Percentiles rank a stretch among this genome's conserved stretches.
These are phyloP conservation scores for Pholis gunnellus DNA, from an alignment of 2,113 vertebrate species.

Conservation along the genomic window DNA sequence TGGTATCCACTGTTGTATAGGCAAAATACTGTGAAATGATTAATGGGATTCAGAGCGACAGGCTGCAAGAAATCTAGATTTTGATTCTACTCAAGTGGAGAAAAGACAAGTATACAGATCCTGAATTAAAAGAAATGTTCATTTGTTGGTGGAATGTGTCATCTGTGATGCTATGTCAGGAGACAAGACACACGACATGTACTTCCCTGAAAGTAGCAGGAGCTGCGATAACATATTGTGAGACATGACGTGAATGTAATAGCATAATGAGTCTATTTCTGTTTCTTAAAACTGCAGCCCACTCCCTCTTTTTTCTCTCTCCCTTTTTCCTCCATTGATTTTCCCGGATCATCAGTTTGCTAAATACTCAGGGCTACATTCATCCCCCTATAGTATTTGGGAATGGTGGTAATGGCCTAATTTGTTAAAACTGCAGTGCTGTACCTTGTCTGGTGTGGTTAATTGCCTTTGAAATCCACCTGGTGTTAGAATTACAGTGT, in stretches of 20 bases:
- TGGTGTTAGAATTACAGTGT: conserved; percentile 51
- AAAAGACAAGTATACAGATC: conserved; percentile 11
- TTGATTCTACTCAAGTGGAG: conserved; percentile 6
- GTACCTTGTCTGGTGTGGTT: conserved; percentile 52
- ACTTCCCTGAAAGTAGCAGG: conserved; percentile 32
- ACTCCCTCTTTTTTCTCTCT: not conserved
- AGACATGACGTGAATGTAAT: conserved; percentile 54
- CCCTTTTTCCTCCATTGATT: conserved; percentile 19
- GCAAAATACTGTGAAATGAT: not conserved
- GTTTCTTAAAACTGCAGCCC: conserved; percentile 9
- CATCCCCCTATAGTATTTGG: conserved; percentile 23
- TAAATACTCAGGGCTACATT: conserved; percentile 52
- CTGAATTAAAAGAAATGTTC: conserved; percentile 21
- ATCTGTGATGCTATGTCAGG: not conserved
- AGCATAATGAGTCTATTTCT: conserved; percentile 58
- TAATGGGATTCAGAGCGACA: not conserved
- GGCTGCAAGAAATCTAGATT: conserved; percentile 2
- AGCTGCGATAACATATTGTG: conserved; percentile 46
- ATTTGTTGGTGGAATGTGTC: conserved; percentile 1
- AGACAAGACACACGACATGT: not conserved
- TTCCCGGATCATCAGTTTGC: conserved; percentile 45
- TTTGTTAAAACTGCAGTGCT: conserved; percentile 61
- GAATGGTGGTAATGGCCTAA: conserved; percentile 66
- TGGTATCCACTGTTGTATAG: not conserved
- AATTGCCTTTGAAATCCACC: conserved; percentile 68